Evolutionary conservation across 2,113 vertebrate species (phyloP).

Genomic region (Actenoides hombroni): DNA sequence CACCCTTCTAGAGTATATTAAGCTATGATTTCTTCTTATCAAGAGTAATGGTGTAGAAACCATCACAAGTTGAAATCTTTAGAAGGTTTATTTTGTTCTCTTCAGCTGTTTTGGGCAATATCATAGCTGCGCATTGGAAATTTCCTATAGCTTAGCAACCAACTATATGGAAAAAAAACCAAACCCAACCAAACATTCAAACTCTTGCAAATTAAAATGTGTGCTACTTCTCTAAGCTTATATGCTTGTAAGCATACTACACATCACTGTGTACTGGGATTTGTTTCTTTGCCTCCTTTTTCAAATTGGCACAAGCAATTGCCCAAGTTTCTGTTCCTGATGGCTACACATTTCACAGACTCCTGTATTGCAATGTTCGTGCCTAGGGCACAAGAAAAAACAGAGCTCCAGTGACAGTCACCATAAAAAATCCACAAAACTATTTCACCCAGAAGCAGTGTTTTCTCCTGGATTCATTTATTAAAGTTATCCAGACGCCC

Average conservation of each 20-base stretch:
- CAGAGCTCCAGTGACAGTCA: slow-evolving; percentile 59
- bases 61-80: not conserved
- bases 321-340: slow-evolving; percentile 26
- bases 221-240: slow-evolving; percentile 20
- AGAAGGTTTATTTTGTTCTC: slow-evolving; percentile 7
- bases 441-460: slow-evolving; percentile 71
- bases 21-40: not conserved
- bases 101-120: slow-evolving; percentile 68
- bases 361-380: not conserved
- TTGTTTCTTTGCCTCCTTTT: slow-evolving; percentile 48
- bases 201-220: slow-evolving; percentile 58
- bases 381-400: slow-evolving; percentile 32
- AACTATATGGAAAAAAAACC: slow-evolving; percentile 27
- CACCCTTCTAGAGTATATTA: not conserved
- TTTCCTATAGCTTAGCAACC: slow-evolving; percentile 73
- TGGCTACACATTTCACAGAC: not conserved
- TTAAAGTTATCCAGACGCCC: slow-evolving; percentile 61
- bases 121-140: slow-evolving; percentile 78
- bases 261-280: slow-evolving; percentile 10
- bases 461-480: slow-evolving; percentile 74
- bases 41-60: not conserved
- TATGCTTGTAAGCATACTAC: slow-evolving; percentile 35
- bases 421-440: slow-evolving; percentile 58
- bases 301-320: slow-evolving; percentile 50
- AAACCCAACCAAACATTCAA: not conserved